Base-by-base conservation (phyloP, 2,888 invertebrate genomes). In the Gordius sp. region DNA sequence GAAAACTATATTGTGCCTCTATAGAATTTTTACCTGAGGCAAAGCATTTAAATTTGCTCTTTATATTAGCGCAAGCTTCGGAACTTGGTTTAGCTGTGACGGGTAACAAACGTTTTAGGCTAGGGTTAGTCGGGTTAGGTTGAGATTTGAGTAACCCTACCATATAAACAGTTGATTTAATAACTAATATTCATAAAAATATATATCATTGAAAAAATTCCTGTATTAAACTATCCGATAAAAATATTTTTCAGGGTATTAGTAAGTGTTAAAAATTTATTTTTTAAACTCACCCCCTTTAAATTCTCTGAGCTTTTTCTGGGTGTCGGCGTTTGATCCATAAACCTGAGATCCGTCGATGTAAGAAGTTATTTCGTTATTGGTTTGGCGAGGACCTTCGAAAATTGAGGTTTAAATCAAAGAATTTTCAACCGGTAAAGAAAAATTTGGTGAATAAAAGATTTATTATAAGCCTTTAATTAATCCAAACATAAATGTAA, bases 301-400 rank as follows among this genome's bases (percentile, higher is more conserved):
- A 47, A 47, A 47, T 8, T 8, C 13, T 8, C 47, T 13, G 16
- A 47, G 20, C 8, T 47, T 18, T 47, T 47, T 47, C 20, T 47
- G 47, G 4, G 20, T 47, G 20, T n/a, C 13, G 20, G 47, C 47
- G 20, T 8, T 47, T 16, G 55, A 54, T 4, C 55, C 55, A 54
- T 54, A 54, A 24, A 54, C 28, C 13, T 8, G 27, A 8, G 55
- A 54, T 8, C 13, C 28, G 27, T 54, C 55, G 8, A 54, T 54
- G 27, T 16, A 54, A 8, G 55, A 54, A 24, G 55, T 54, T 27
- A 54, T 28, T 54, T 54, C 55, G 28, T 54, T 54, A 27, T 54
- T 54, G 4, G 47, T 47, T 47, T 47, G 47, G n/a, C 23, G 8
- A 8, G 47, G 47, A 4, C 47, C 47, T 47, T n/a, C n/a, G n/a